Base-by-base conservation (phyloP, 1,140 invertebrate species). In the Achatina immaculata region DNA sequence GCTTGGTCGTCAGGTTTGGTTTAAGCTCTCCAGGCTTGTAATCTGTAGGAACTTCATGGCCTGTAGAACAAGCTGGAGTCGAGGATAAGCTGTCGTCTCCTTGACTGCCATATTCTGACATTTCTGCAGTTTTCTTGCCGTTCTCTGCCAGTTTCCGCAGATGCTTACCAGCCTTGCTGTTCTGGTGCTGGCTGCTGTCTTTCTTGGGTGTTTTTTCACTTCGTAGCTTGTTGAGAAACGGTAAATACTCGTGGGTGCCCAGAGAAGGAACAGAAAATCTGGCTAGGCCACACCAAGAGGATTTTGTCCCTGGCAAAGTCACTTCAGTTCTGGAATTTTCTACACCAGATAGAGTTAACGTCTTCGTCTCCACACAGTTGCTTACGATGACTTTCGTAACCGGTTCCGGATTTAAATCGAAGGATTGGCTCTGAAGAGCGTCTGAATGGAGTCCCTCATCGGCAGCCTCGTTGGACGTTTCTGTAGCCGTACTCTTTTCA, bases 41-140 rank as follows among this genome's bases (percentile, higher is more conserved):
- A n/a, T 58, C 55, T 58, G 55, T 3, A n/a, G 55, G 55, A n/a
- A 58, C 55, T n/a, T 58, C 55, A 58, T n/a, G 55, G 11, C 55
- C 55, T 14, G n/a, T n/a, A 58, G 55, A 24, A n/a, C 55, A 58
- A 14, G n/a, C 4, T n/a, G 55, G 55, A 4, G 55, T 58, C 14
- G 55, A n/a, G 4, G 55, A 9, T 24, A 14, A 24, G n/a, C 55
- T 58, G 11, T 58, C 55, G 4, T 58, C 55, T 58, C 55, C 55
- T 19, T 9, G 55, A n/a, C 55, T 19, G 24, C n/a, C 55, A 4
- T 58, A 11, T 58, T 58, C 55, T 58, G 11, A n/a, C 4, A n/a
- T 21, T 4, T 11, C 9, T 24, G 21, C 4, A 24, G 4, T 58
- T 58, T 58, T 58, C 55, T 58, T 58, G 7, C 11, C 55, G 21